phyloP scores from a whole-genome alignment of 1,140 invertebrate species.

The Helicoverpa zea region DNA sequence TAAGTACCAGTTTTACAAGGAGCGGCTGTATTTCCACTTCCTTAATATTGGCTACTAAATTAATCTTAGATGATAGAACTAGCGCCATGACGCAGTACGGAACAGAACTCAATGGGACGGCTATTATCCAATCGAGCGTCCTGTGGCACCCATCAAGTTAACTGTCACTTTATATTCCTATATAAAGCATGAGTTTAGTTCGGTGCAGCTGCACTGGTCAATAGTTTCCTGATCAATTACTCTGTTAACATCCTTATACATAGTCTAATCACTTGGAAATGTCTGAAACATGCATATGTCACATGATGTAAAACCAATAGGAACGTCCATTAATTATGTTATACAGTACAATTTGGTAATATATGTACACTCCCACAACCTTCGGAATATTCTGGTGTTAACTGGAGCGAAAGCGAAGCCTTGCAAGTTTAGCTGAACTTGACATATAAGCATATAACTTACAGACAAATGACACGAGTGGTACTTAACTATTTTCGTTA shows the following conservation, averaged over 20 bases:
- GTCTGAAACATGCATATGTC: no score
- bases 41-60: no score
- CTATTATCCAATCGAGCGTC: slow-evolving; percentile 2
- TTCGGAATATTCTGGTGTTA: neutral
- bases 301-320: neutral
- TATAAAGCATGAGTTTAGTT: no score
- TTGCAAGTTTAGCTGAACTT: neutral
- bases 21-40: no score
- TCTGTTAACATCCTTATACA: no score
- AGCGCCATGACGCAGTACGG: neutral
- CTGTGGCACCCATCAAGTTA: neutral
- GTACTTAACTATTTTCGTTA: no score
- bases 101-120: neutral
- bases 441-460: neutral
- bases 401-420: neutral
- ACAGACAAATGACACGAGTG: no score
- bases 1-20: no score
- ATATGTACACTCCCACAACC: neutral
- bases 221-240: no score
- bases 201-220: no score
- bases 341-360: neutral
- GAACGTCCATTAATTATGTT: neutral
- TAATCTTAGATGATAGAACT: no score
- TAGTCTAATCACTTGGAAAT: no score
- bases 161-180: neutral